Base-by-base conservation (phyloP, 2,797 vertebrate species). In the Gadopsis bispinosus region DNA sequence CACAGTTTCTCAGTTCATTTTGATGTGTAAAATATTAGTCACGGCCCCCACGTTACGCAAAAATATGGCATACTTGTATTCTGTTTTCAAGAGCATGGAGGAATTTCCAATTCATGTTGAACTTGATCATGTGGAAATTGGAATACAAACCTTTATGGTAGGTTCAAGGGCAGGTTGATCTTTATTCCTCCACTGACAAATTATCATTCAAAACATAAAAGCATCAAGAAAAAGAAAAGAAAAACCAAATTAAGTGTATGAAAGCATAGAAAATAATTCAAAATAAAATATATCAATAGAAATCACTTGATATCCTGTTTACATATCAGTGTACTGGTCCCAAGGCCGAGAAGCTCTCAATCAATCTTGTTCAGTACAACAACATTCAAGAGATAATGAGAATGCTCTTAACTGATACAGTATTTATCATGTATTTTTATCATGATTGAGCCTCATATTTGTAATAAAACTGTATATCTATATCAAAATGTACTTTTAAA, bases 161-260 rank as follows among this genome's bases (percentile, higher is more conserved):
- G 7, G 53, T 56, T 68, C 17, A 53, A 41, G 47, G n/a, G 31
- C 35, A 35, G 12, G 5, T 73, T 55, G 8, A 73, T 54, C 3
- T 43, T 51, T 7, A 29, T 29, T 50, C 61, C 2, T 39, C 37
- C 7, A 59, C 5, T 20, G 22, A 35, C 5, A 50, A 39, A 22
- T 12, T 16, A 55, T 22, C 5, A 60, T 71, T 68, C 20, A 65
- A 35, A 37, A 51, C 13, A 53, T 39, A 37, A 66, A 66, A 39
- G 1, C 20, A 39, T 66, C 33, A 37, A 22, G 59, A 26, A 43
- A 26, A 59, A 43, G 7, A 37, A n/a, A 6, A 26, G 26, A 2
- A 26, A 14, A 29, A 53, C n/a, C 13, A 3, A 4, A 20, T 20
- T 48, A 9, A 48, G 7, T 56, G 58, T 61, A 60, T 14, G 2